Percentiles rank a stretch among this genome's conserved stretches.
Evolutionary conservation across 2,113 vertebrate genomes (phyloP).

Genomic region (Mobula hypostoma): DNA sequence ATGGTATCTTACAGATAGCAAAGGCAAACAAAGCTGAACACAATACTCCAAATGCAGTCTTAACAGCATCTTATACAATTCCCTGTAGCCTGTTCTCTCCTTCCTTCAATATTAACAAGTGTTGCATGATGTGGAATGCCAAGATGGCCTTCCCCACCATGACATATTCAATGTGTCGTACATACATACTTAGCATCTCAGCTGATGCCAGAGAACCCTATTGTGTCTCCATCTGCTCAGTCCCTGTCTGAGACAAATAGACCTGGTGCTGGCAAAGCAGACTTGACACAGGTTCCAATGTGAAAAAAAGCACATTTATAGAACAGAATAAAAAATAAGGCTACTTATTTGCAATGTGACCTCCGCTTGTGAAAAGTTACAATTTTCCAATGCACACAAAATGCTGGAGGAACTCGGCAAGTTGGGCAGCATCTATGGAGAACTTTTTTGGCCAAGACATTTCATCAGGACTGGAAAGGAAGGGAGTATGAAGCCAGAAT

Average conservation of each 20-base stretch:
- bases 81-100: no score
- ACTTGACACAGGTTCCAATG: background rate
- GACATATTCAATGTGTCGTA: background rate
- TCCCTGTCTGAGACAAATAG: background rate
- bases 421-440: no score
- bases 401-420: no score
- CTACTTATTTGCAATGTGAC: background rate
- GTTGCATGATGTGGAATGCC: background rate
- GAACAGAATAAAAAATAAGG: background rate
- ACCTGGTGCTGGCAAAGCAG: background rate
- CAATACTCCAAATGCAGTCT: no score
- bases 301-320: background rate
- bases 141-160: background rate
- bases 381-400: no score
- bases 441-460: no score
- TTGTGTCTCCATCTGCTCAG: slow-evolving; percentile 6
- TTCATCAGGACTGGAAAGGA: no score
- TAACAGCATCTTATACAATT: no score
- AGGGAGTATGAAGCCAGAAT: no score
- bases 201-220: background rate
- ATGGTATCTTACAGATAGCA: no score
- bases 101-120: no score
- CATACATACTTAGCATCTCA: background rate
- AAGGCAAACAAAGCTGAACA: no score
- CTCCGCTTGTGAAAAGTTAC: background rate